Evolutionary conservation across 2,888 invertebrate genomes (phyloP), one percentile per base, ranked within the genome.

Genomic region (Synergus gifuensis): DNA sequence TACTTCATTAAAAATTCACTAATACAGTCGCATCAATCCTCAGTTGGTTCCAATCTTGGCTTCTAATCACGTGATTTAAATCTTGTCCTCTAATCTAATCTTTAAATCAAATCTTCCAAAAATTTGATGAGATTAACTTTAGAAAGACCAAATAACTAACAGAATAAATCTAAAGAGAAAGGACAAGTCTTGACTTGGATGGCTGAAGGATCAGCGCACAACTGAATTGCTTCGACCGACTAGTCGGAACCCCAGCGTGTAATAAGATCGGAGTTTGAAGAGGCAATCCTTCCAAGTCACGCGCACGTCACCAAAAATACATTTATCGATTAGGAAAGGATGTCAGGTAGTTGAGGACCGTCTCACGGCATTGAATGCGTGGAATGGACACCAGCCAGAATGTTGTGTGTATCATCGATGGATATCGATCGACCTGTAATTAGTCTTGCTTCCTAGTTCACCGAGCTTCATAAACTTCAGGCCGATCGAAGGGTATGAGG

Each of bases 371-470:
- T 76, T 58, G 49, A 77, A 60, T 73, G 63, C 77, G 64, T 67
- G 9, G 22, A 58, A 64, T 22, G 22, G 42, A 67, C 42, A 42
- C n/a, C 64, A 66, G n/a, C n/a, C 42, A 42, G 66, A 42, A 18
- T 18, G 14, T 67, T 67, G 84, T 82, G 78, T 81, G 67, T 78
- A 85, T 86, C 87, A 90, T 90, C 89, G 90, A 90, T 90, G 88
- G 86, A 85, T 89, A 90, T 90, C 90, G 90, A 90, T 88, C 88
- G 81, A 73, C 69, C 76, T 80, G 85, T 86, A 88, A 89, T 88
- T 89, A 89, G 85, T 84, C 82, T 79, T 79, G 69, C 79, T 79
- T 79, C 73, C 78, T 79, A 28, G 28, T 28, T 79, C 77, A 76
- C 77, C 77, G 73, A 44, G 58, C 78, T 67, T 69, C 14, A 78